phyloP scores from a whole-genome alignment of 37 sponge, comb jelly and placozoan species.

The Halichondria panicea region DNA sequence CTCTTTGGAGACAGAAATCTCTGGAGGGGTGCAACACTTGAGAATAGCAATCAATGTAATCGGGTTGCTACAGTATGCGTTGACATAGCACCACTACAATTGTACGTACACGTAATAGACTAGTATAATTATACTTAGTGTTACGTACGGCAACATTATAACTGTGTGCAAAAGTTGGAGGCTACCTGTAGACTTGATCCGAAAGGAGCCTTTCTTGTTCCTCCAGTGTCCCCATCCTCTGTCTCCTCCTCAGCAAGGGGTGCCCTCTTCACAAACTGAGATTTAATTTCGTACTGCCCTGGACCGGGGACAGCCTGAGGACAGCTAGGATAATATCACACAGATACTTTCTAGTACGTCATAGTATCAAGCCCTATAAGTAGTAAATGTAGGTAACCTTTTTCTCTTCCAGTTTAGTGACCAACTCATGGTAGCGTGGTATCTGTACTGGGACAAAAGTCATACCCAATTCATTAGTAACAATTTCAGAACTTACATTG shows the following conservation, averaged over 20 bases:
- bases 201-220: conserved; percentile 66
- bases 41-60: background rate
- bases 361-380: background rate
- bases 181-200: conserved; percentile 64
- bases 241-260: background rate
- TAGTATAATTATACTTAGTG: background rate
- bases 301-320: conserved; percentile 91
- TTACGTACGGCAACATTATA: too few species aligned
- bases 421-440: conserved; percentile 83
- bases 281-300: conserved; percentile 78
- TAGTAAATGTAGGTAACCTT: conserved; percentile 39
- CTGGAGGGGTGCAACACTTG: too few species aligned
- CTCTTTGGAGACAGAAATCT: conserved; percentile 66
- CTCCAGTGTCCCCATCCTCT: conserved; percentile 14
- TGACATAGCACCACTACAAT: background rate
- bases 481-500: background rate
- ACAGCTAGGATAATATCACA: too few species aligned
- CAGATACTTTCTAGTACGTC: background rate
- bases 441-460: conserved; percentile 33
- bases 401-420: conserved; percentile 68
- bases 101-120: background rate
- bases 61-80: background rate
- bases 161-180: too few species aligned
- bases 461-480: background rate
- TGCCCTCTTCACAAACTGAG: conserved; percentile 52